Evolutionary conservation across 2,113 vertebrate species (phyloP), one percentile per base, ranked within the genome.

Genomic region (Atherinomorus stipes): DNA sequence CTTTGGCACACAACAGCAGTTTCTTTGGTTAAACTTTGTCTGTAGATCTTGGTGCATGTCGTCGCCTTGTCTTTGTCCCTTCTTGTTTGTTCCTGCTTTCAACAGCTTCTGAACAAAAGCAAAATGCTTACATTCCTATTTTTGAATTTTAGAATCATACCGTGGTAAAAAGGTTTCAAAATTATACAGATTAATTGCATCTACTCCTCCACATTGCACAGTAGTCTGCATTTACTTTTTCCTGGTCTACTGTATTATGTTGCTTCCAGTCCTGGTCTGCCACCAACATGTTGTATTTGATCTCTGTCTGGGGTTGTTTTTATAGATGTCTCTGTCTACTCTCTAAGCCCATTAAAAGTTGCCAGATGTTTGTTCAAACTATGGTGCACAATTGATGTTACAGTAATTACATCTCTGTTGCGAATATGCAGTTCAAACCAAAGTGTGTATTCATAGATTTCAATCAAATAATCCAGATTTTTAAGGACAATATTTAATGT

Each of bases 201-300:
- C 31, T 58, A 31, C 49, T 31, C 54, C 47, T 56, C 54, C 28
- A 65, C 23, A 2, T 44, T 60, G 10, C 67, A 65, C 66, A 5
- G 54, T 78, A 76, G 79, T 62, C 63, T 74, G 68, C 74, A 59
- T 67, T 54, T 23, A 53, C 63, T 71, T 58, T 45, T 28, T 26
- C 58, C 60, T 23, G 0, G 51, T 54, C 59, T 51, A 60, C 76
- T 83, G 64, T 83, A 59, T 80, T 65, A 15, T 80, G 84, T 85
- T 78, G 88, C 92, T 87, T 84, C 71, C 79, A 84, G 90, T 84
- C 73, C 68, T 80, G 88, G 90, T 92, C 90, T 93, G 93, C 85
- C 84, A 90, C 91, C 92, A 93, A 88, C 86, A 87, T 91, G 88
- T 90, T 81, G 78, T 68, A 79, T 93, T 93, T 94, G 91, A 94